Base-by-base conservation (phyloP, 2,888 invertebrate species). In the Mimumesa dahlbomi region DNA sequence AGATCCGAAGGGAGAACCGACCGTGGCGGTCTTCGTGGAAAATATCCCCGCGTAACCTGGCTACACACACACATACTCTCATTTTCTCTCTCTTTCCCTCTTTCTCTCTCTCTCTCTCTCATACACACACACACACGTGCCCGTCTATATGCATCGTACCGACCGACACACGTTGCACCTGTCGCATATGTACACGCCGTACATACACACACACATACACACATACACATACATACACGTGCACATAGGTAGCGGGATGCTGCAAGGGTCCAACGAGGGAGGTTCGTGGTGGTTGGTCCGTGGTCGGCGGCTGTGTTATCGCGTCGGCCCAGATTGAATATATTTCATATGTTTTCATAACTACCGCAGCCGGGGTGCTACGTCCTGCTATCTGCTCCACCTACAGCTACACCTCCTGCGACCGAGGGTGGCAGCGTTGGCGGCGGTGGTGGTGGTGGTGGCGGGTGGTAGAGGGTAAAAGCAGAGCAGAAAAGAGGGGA, bases 271-370 rank as follows among this genome's bases (percentile, higher is more conserved):
- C 61, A 59, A 29, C 48, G 25, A 11, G 16, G 57, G 19, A 14
- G 53, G 71, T n/a, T n/a, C n/a, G 62, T 11, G 59, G 40, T 49
- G 59, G 75, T 64, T 56, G 78, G 78, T 68, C 73, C 54, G 76
- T 71, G 75, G 79, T 79, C 74, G 73, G 73, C 46, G 61, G 63
- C 65, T 58, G 78, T 82, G 84, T 84, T 87, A 87, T 87, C 87
- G 84, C 79, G 74, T 67, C 83, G 80, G 79, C 84, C 84, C 87
- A 88, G 88, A 89, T 89, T 89, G 88, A 88, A 89, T 89, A 89
- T 89, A 90, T 89, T 89, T 90, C 89, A 89, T 89, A 89, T 76
- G 81, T 79, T 79, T 79, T 80, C 79, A 79, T 79, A 78, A 79
- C 77, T 79, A 81, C 81, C 79, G 82, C 80, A 73, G 77, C 79